Base-by-base conservation (phyloP, 2,797 vertebrate genomes). In the Microctenopoma lineatum region DNA sequence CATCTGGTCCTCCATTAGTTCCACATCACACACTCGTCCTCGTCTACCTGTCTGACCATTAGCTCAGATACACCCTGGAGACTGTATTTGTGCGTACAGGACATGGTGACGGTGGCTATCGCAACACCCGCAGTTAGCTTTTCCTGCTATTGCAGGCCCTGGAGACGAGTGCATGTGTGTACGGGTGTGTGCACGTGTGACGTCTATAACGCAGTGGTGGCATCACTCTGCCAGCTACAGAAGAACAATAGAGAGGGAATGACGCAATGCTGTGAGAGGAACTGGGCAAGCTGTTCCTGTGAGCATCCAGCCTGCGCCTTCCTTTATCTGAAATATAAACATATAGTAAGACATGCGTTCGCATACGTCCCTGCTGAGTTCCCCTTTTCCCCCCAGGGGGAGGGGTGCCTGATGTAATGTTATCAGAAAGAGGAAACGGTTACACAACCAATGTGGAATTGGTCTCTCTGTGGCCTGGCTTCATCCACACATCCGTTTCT, bases 351-450 rank as follows among this genome's bases (percentile, higher is more conserved):
- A 62, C 53, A 54, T 3, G 7, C 8, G 77, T 55, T 74, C 45
- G 36, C 48, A 47, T 32, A 65, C 39, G 67, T 15, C 14, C 21
- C 66, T 52, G 57, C 13, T 11, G 27, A 65, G 54, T 25, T 81
- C 55, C 71, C 25, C 52, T 47, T 77, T 58, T 75, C 47, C 62
- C 76, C 52, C 59, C 6, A 16, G 69, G 70, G 84, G 84, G 70
- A 67, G 70, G 84, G 84, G 70, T 59, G 21, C 56, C 79, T 86
- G 85, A 90, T 87, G 87, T 91, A 81, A 84, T 67, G 64, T 80
- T 18, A 90, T 90, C 90, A 86, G 78, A 84, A 93, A 88, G 82
- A 92, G 90, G 84, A 93, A 90, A 84, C 73, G 57, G 85, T 93
- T 94, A 88, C 84, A 90, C 89, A 93, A 92, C 87, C 71, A 57